phyloP scores from a whole-genome alignment of 2,113 vertebrate species.

The Muntiacus reevesi region DNA sequence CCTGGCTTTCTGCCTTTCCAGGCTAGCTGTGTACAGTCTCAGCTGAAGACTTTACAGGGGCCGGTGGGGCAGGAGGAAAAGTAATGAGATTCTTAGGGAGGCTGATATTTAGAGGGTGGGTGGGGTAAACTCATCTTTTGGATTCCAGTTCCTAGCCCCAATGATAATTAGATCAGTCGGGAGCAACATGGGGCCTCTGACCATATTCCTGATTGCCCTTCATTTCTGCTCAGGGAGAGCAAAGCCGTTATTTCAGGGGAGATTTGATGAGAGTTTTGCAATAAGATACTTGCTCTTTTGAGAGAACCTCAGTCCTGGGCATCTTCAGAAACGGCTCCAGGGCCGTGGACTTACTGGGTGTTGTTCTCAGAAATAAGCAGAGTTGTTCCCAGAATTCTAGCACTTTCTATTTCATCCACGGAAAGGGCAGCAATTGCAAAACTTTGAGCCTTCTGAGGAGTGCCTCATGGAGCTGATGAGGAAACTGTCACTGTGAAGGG shows the following conservation, averaged over 20 bases:
- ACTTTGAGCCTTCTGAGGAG: not conserved
- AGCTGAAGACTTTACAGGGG: not conserved
- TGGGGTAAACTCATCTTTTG: too few relatives aligned
- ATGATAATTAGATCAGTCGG: not conserved
- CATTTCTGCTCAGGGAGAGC: not conserved
- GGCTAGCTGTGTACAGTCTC: not conserved
- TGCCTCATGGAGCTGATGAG: rapidly evolving
- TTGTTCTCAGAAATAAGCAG: not conserved
- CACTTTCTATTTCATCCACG: rapidly evolving
- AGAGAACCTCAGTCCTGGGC: not conserved
- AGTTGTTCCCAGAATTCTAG: not conserved
- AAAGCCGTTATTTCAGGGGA: not conserved
- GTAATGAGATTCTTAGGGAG: not conserved
- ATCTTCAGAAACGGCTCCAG: not conserved
- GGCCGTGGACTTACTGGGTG: rapidly evolving
- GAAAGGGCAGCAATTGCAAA: not conserved
- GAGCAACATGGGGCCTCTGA: not conserved
- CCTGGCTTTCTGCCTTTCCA: not conserved
- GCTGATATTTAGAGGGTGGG: not conserved
- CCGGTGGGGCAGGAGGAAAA: not conserved
- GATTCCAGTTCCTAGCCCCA: not conserved
- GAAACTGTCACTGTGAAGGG: not conserved
- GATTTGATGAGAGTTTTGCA: not conserved
- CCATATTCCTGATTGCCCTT: not conserved
- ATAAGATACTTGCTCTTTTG: not conserved